Conservation (phyloP, 2,888 invertebrate genomes). For the Rutpela maculata region DNA sequence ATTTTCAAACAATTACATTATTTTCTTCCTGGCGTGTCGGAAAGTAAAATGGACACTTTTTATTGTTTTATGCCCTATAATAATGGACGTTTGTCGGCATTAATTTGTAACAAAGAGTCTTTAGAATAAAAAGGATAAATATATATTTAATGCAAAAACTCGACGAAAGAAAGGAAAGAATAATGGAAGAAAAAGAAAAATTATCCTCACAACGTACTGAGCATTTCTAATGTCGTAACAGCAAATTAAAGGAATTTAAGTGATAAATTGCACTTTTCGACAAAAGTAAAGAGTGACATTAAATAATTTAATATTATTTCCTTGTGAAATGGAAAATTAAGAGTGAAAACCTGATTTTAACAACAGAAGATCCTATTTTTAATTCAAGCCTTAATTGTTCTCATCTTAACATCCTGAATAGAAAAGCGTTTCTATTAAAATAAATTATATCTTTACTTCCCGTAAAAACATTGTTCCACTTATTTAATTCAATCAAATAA, state of each 20-base stretch:
- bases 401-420: not conserved
- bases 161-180: conserved; percentile 35
- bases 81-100: not conserved
- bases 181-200: conserved; percentile 37
- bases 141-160: conserved; percentile 35
- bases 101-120: conserved; percentile 9
- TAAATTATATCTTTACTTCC: too few relatives aligned
- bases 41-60: not conserved
- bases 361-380: not conserved
- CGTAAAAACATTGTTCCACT: too few relatives aligned
- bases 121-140: conserved; percentile 31
- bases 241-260: conserved; percentile 37
- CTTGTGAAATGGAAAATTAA: not conserved
- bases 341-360: conserved; percentile 9
- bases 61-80: not conserved
- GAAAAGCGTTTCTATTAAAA: not conserved
- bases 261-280: conserved; percentile 36
- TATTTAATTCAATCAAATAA: too few relatives aligned
- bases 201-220: conserved; percentile 37
- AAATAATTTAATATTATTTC: conserved; percentile 27
- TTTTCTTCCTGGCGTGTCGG: not conserved
- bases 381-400: not conserved
- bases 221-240: conserved; percentile 38
- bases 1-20: not conserved
- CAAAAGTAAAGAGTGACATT: conserved; percentile 20